phyloP scores from a whole-genome alignment of 2,113 vertebrate genomes.

The Agapornis roseicollis region DNA sequence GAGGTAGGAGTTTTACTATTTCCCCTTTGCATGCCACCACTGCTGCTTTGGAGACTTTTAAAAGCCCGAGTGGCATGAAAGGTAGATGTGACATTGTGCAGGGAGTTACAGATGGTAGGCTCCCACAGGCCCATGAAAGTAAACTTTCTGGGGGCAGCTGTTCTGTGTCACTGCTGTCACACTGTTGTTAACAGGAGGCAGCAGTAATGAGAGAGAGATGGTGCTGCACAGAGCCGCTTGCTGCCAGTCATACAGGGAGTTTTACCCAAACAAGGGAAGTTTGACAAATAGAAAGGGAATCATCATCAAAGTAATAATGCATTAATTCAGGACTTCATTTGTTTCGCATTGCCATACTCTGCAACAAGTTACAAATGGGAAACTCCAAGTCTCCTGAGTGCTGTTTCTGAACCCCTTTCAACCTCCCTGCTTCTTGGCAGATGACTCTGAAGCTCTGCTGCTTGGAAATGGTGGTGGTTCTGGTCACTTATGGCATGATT shows the following conservation, averaged over 20 bases:
- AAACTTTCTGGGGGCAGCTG: background rate
- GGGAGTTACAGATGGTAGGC: background rate
- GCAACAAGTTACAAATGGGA: background rate
- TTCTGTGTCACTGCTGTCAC: background rate
- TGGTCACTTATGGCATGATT: background rate
- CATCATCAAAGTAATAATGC: background rate
- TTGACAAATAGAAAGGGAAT: background rate
- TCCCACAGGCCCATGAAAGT: background rate
- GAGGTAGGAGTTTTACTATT: background rate
- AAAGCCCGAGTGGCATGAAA: background rate
- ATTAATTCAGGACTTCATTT: background rate
- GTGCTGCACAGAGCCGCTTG: background rate
- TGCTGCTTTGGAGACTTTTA: background rate
- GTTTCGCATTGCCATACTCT: background rate
- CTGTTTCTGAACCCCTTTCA: background rate
- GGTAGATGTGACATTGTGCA: conserved; percentile 1
- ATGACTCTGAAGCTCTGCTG: background rate
- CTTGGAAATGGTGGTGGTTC: background rate
- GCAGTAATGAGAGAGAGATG: background rate
- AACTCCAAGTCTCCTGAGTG: background rate
- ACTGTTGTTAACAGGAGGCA: background rate
- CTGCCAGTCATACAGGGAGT: rapidly evolving
- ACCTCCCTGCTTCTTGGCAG: background rate
- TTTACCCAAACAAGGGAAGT: background rate
- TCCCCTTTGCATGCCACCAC: background rate